These are phyloP conservation scores for Bovichtus diacanthus DNA, from an alignment of 2,797 vertebrate genomes.

Conservation along the genomic window DNA sequence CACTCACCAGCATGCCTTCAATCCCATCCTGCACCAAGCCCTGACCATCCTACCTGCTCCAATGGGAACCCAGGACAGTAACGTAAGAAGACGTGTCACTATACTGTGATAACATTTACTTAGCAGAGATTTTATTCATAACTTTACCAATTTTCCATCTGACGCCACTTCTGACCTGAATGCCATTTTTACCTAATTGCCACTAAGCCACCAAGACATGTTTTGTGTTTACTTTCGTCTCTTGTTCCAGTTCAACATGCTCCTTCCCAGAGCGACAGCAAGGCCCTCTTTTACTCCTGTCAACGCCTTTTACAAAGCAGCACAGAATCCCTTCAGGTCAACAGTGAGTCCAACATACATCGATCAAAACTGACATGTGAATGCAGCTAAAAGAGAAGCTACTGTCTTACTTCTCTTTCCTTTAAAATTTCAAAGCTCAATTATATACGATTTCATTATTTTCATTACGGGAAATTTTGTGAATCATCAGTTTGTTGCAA, in stretches of 20 bases:
- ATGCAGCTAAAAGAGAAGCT: not conserved
- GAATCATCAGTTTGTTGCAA: not conserved
- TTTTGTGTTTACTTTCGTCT: not conserved
- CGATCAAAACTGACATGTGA: not conserved
- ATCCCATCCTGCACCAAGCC: constrained; percentile 22
- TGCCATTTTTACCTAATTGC: not conserved
- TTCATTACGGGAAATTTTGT: not conserved
- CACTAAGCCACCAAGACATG: not conserved
- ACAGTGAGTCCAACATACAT: constrained; percentile 37
- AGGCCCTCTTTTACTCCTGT: constrained; percentile 22
- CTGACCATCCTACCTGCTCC: constrained; percentile 11
- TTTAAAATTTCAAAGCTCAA: not conserved
- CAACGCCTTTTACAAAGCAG: constrained; percentile 19
- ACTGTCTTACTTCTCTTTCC: not conserved
- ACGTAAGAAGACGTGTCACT: constrained; percentile 35
- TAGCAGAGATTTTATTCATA: not conserved
- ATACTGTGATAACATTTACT: not conserved
- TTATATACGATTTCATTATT: too few relatives aligned
- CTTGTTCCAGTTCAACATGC: constrained; percentile 27
- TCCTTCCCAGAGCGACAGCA: not conserved
- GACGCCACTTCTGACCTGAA: not conserved
- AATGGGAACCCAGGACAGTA: constrained; percentile 21
- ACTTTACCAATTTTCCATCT: not conserved
- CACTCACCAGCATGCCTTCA: constrained; percentile 27
- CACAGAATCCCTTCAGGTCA: constrained; percentile 38